Evolutionary conservation across 2,113 vertebrate genomes (phyloP).

Genomic region (Nothoprocta perdicaria): DNA sequence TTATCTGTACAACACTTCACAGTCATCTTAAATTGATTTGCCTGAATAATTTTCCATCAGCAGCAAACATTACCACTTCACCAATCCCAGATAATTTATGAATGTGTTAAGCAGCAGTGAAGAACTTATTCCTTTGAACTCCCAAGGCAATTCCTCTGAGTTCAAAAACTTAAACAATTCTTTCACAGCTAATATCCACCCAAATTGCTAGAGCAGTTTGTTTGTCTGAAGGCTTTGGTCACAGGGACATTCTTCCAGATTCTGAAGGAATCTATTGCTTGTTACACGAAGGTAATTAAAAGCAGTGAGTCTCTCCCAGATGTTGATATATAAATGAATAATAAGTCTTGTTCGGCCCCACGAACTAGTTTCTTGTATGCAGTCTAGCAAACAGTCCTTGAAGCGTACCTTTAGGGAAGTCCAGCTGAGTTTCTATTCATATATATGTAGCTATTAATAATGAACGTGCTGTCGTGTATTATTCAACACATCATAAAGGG

Average conservation of each 20-base stretch:
- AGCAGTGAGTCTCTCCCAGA: background rate
- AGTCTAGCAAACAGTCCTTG: background rate
- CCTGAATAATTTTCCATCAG: background rate
- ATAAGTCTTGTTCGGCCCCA: background rate
- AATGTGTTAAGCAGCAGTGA: background rate
- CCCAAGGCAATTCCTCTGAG: background rate
- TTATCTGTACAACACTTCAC: background rate
- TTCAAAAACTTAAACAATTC: background rate
- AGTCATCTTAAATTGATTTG: background rate
- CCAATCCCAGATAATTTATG: background rate
- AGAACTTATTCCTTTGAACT: background rate
- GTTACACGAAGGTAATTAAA: background rate
- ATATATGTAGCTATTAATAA: slow-evolving; percentile 50
- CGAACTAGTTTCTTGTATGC: background rate
- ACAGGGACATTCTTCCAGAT: background rate
- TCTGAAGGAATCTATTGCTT: background rate
- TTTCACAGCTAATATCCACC: background rate
- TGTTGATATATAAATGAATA: slow-evolving; percentile 5
- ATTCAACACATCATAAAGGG: slow-evolving; percentile 50
- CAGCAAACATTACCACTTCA: background rate
- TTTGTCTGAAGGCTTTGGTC: background rate
- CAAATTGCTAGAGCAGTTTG: background rate
- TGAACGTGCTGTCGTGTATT: slow-evolving; percentile 34
- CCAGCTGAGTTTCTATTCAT: background rate
- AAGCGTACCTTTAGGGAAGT: background rate